These are phyloP conservation scores for Alfaro cultratus DNA, from an alignment of 2,797 vertebrate genomes.

Conservation along the genomic window DNA sequence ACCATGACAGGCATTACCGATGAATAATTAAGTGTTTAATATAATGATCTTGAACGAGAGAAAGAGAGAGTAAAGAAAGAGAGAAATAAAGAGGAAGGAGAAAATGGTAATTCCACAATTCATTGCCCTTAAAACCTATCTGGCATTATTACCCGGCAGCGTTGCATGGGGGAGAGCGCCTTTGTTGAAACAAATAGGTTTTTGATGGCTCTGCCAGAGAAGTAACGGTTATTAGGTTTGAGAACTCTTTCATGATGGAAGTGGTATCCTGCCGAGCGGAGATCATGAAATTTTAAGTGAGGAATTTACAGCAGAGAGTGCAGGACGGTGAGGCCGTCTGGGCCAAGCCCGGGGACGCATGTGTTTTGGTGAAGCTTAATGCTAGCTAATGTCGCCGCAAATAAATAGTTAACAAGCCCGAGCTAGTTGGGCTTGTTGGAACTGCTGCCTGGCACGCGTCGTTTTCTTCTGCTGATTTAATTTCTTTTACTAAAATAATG, in stretches of 20 bases:
- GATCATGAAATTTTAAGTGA: slow-evolving; percentile 94
- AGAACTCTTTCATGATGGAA: slow-evolving; percentile 87
- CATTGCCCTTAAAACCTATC: slow-evolving; percentile 88
- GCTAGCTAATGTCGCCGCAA: slow-evolving; percentile 81
- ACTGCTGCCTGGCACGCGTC: slow-evolving; percentile 46
- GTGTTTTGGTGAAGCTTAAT: slow-evolving; percentile 81
- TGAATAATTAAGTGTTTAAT: slow-evolving; percentile 99
- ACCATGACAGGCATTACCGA: slow-evolving; percentile 90
- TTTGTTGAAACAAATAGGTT: slow-evolving; percentile 86
- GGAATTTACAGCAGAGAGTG: slow-evolving; percentile 87
- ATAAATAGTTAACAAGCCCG: slow-evolving; percentile 89
- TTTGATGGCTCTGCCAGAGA: slow-evolving; percentile 82
- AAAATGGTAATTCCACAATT: slow-evolving; percentile 92
- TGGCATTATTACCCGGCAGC: slow-evolving; percentile 80
- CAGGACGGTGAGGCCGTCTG: slow-evolving; percentile 70
- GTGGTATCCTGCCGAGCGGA: slow-evolving; percentile 87
- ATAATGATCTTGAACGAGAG: slow-evolving; percentile 85
- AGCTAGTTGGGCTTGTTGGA: slow-evolving; percentile 71
- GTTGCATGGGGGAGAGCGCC: slow-evolving; percentile 75
- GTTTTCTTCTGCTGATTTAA: slow-evolving; percentile 20
- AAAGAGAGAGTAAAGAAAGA: slow-evolving; percentile 45
- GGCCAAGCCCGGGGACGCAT: slow-evolving; percentile 80
- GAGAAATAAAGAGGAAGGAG: slow-evolving; percentile 66
- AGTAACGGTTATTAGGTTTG: slow-evolving; percentile 86
- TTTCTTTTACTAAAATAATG: slow-evolving; percentile 32